Conservation (phyloP, 2,888 invertebrate species). For the Ichneumon xanthorius region DNA sequence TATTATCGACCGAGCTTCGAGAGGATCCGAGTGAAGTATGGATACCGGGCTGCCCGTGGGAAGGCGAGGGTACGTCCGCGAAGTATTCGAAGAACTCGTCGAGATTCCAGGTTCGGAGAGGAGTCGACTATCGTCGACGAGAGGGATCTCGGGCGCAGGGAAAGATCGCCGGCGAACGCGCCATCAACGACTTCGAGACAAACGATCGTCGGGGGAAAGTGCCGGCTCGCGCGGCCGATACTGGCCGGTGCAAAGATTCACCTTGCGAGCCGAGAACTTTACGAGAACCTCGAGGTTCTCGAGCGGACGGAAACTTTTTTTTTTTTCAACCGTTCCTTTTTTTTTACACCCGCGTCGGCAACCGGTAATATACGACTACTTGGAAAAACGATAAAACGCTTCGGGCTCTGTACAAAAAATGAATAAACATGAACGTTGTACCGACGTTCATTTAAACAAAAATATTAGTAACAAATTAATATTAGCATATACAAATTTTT, state of each 20-base stretch:
- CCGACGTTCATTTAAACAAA: no score
- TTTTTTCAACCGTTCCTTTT: conserved; percentile 15
- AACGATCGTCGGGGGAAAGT: conserved; percentile 55
- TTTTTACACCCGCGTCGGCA: conserved; percentile 34
- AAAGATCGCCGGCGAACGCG: conserved; percentile 20
- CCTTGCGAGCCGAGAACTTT: conserved; percentile 51
- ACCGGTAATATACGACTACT: conserved; percentile 35
- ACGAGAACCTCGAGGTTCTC: conserved; percentile 47
- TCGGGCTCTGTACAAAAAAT: not conserved
- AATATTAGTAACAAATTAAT: no score
- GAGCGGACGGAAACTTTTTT: conserved; percentile 26
- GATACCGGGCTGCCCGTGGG: conserved; percentile 53
- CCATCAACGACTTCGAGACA: conserved; percentile 37
- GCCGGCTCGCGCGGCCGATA: conserved; percentile 27
- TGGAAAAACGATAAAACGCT: conserved; percentile 46
- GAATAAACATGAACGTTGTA: no score
- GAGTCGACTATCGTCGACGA: conserved; percentile 49
- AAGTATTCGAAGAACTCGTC: conserved; percentile 68
- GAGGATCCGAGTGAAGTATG: conserved; percentile 30
- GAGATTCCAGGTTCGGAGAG: conserved; percentile 63
- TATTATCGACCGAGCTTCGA: conserved; percentile 34
- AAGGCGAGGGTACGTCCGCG: conserved; percentile 52
- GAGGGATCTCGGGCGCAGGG: conserved; percentile 18
- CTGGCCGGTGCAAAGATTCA: conserved; percentile 49
- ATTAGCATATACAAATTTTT: not conserved